Conservation (phyloP, 2,888 invertebrate genomes). For the Neocrepidodera transversa region DNA sequence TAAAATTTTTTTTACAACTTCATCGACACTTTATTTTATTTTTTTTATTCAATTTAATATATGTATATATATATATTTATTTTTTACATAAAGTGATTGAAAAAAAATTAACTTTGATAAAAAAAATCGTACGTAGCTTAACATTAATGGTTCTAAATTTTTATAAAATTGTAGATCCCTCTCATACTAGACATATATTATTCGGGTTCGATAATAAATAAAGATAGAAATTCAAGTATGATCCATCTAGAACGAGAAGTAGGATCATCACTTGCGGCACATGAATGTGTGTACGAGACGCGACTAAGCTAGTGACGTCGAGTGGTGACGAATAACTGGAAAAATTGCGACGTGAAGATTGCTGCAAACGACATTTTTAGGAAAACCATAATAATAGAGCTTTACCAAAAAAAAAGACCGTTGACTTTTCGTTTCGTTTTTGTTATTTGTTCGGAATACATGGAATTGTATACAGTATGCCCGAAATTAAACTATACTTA, state of each 20-base stretch:
- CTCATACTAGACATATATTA: background rate
- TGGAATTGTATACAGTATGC: too few relatives aligned
- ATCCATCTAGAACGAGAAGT: background rate
- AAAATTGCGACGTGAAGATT: conserved; percentile 10
- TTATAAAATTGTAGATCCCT: background rate
- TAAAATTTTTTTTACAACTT: too few relatives aligned
- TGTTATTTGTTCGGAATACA: too few relatives aligned
- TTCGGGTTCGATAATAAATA: background rate
- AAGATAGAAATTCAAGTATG: background rate
- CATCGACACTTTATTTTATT: too few relatives aligned
- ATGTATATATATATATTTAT: too few relatives aligned
- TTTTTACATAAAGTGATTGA: too few relatives aligned
- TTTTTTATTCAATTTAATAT: too few relatives aligned
- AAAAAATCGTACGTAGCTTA: too few relatives aligned
- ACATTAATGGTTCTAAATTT: too few relatives aligned
- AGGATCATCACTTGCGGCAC: conserved; percentile 5
- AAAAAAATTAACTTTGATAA: too few relatives aligned
- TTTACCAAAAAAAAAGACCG: conserved; percentile 2
- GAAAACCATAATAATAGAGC: background rate
- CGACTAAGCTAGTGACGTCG: conserved; percentile 5
- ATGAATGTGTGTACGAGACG: conserved; percentile 7
- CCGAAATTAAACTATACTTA: too few relatives aligned
- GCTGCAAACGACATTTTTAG: conserved; percentile 16
- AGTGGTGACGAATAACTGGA: conserved; percentile 12
- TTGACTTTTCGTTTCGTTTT: too few relatives aligned